Evolutionary conservation across 2,113 vertebrate genomes (phyloP).

Genomic region (Xyrauchen texanus): DNA sequence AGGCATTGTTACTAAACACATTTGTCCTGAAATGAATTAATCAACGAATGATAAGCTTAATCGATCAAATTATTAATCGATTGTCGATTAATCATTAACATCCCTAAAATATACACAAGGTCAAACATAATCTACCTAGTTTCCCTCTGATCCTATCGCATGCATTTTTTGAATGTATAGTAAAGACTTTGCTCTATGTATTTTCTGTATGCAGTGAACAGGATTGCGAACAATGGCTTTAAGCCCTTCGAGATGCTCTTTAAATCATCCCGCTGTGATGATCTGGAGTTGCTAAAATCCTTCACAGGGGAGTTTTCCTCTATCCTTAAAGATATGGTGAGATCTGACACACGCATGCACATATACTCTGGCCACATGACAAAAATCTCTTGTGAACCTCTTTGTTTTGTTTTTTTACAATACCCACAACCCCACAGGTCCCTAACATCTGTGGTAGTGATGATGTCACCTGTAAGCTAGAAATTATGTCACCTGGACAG

Average conservation of each 20-base stretch:
- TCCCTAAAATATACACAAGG: no score
- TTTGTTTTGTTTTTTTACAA: background rate
- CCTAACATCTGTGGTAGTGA: constrained; percentile 88
- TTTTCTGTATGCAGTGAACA: constrained; percentile 81
- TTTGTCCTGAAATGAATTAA: no score
- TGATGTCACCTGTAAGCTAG: constrained; percentile 89
- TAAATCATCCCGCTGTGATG: constrained; percentile 91
- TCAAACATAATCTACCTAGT: no score
- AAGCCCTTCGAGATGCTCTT: constrained; percentile 97
- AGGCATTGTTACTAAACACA: no score
- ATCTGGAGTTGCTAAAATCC: constrained; percentile 82
- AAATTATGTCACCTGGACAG: constrained; percentile 85
- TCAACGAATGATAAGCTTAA: no score
- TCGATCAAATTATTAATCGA: no score
- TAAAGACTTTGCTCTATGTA: background rate
- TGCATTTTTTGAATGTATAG: constrained; percentile 3
- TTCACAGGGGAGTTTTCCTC: constrained; percentile 88
- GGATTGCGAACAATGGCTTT: constrained; percentile 92
- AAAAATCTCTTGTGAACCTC: constrained; percentile 64
- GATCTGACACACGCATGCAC: constrained; percentile 34
- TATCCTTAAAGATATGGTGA: constrained; percentile 88
- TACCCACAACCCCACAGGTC: constrained; percentile 75
- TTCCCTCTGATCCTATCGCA: no score
- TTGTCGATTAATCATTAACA: no score
- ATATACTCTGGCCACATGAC: background rate